Percentiles rank a stretch among this genome's conserved stretches.
Conservation (phyloP, 2,113 vertebrate genomes). For the Tursiops truncatus region DNA sequence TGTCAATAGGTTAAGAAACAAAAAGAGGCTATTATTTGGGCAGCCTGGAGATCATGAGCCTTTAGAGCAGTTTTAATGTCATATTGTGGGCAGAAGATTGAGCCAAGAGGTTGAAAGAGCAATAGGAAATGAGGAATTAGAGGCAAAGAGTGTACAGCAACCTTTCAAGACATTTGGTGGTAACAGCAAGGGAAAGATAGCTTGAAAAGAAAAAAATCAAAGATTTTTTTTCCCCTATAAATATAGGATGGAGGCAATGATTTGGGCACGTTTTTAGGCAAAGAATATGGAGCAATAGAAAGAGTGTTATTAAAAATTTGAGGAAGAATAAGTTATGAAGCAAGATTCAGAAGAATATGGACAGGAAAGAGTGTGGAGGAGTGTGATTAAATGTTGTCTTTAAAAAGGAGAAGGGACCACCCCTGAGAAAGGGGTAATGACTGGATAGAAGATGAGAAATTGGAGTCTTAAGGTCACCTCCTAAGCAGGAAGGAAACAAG, state of each 20-base stretch:
- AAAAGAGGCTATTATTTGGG: not conserved
- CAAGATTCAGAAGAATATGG: not conserved
- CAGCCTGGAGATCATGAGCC: not conserved
- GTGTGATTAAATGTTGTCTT: not conserved
- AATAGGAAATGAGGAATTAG: not conserved
- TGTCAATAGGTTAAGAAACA: not conserved
- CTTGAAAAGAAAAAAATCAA: not conserved
- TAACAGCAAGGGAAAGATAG: not conserved
- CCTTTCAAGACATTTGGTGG: not conserved
- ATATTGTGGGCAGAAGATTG: not conserved
- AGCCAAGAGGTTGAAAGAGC: not conserved
- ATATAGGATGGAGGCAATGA: not conserved
- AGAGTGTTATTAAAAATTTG: not conserved
- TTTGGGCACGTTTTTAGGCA: not conserved
- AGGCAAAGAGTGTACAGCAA: not conserved
- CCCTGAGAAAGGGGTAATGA: not conserved
- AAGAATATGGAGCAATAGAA: not conserved
- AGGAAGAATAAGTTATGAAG: not conserved
- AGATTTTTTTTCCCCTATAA: not conserved
- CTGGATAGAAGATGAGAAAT: not conserved
- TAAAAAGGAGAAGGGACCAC: not conserved
- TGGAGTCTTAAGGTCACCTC: not conserved
- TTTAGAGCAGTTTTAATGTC: not conserved
- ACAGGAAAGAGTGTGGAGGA: not conserved
- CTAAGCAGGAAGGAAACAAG: not conserved